Base-by-base conservation (phyloP, 2,797 vertebrate species). In the Rhinella marina region DNA sequence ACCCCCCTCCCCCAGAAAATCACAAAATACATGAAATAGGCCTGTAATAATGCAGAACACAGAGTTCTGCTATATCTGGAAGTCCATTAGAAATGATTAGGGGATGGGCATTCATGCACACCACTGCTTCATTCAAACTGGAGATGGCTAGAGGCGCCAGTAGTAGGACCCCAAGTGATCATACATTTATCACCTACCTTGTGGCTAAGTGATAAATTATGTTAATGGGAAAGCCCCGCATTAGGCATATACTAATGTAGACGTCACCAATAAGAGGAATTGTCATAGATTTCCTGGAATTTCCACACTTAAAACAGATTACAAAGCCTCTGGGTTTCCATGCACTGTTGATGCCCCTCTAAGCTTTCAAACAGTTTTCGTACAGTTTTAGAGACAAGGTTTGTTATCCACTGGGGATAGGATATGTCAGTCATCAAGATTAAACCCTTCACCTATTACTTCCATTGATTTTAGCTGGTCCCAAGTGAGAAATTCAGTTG, bases 371-470 rank as follows among this genome's bases (percentile, higher is more conserved):
- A 14, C 52, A 0, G 56, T 87, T 29, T 61, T 50, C 56, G 50
- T 82, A 17, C 11, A 21, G 12, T 29, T 78, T 25, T 25, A 17
- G 81, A 78, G 48, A 78, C 61, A 5, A 72, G 82, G 75, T 70
- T 88, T 72, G 50, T 75, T 77, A 52, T 79, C 87, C 52, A n/a
- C 25, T 41, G 64, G 82, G 61, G 54, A 68, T 57, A 72, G 29
- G 29, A 79, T 59, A 48, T 88, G 87, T 72, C 87, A 79, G 23
- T 88, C 82, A 52, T 56, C 8, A 5, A 78, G 81, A 88, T 84
- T 84, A 84, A 88, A 84, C 62, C 41, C 50, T 61, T 87, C 59
- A 83, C 81, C 82, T 77, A 68, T 84, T 84, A 68, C 73, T 64
- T 72, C 81, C 59, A 78, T 84, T 80, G 81, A 84, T 84, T 41